A percentile compares a stretch with the other conserved stretches of the same genome.
These are phyloP conservation scores for Gymnodraco acuticeps DNA, from an alignment of 2,797 vertebrate genomes.

Conservation along the genomic window DNA sequence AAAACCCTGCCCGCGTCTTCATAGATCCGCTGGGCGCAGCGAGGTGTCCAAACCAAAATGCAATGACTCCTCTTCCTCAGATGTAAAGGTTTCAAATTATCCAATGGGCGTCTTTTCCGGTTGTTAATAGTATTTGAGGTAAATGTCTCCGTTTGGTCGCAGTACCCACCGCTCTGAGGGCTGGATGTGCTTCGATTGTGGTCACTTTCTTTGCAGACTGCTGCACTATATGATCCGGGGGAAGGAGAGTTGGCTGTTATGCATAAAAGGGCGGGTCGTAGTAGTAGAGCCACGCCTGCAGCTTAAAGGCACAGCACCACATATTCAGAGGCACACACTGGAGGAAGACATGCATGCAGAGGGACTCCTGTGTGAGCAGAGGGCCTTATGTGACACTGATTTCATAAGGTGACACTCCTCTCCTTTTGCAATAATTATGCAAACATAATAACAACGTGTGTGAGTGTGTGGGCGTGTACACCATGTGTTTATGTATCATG, in stretches of 20 bases:
- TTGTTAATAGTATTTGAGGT: conserved; percentile 27
- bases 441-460: background rate
- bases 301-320: conserved; percentile 80
- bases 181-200: conserved; percentile 53
- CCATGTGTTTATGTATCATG: background rate
- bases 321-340: conserved; percentile 5
- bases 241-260: conserved; percentile 64
- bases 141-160: conserved; percentile 38
- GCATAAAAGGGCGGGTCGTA: conserved; percentile 79
- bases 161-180: conserved; percentile 37
- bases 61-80: conserved; percentile 17
- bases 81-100: background rate
- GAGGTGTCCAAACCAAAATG: conserved; percentile 24
- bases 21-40: conserved; percentile 66
- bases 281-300: conserved; percentile 75
- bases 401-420: conserved; percentile 39
- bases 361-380: background rate
- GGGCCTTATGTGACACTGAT: conserved; percentile 35
- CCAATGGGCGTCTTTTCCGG: background rate
- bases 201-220: conserved; percentile 74
- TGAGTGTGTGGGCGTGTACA: background rate
- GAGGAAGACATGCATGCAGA: conserved; percentile 1
- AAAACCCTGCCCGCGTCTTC: conserved; percentile 60
- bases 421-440: conserved; percentile 25
- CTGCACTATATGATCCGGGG: conserved; percentile 75